Base-by-base conservation (phyloP, 2,113 vertebrate species). In the Trogon surrucura region DNA sequence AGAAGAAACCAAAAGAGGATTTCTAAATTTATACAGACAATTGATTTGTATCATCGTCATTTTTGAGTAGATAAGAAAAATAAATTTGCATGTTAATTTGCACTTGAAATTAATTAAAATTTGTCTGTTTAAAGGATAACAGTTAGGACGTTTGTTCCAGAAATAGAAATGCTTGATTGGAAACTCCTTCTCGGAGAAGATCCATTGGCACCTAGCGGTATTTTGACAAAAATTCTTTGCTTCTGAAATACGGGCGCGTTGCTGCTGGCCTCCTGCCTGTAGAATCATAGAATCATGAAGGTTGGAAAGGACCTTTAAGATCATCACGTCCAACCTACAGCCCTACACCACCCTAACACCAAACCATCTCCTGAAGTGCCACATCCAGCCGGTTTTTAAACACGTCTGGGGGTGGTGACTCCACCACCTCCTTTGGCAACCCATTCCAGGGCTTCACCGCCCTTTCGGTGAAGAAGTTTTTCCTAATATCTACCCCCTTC, bases 51-150 rank as follows among this genome's bases (percentile, higher is more conserved):
- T 93, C 53, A 0, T 47, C 1, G 0, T 29, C 77, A 13, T 75
- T 96, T 96, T 75, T 48, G 9, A 61, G 73, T 20, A 87, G 85
- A 96, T 91, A 96, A 95, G 85, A 75, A 96, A 96, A 95, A 90
- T 78, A 79, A 69, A 93, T 96, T 92, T 93, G 48, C 73, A 60
- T 91, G 70, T 41, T 96, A 93, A 93, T 95, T 92, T 89, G 34
- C 83, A 69, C 78, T 71, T 82, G 64, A 67, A 89, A 85, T 75
- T 41, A 93, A 93, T 90, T 93, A 60, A 93, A 91, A 72, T 60
- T 20, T 61, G 57, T 61, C 84, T 73, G 41, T 65, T 84, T 64
- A 86, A 96, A 88, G 82, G 82, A 57, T 67, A 89, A 38, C 14
- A 66, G 80, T 77, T 80, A 86, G 65, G 92, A 69, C 25, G 11